Base-by-base conservation (phyloP, 2,888 invertebrate species). In the Flexamia atlantica region DNA sequence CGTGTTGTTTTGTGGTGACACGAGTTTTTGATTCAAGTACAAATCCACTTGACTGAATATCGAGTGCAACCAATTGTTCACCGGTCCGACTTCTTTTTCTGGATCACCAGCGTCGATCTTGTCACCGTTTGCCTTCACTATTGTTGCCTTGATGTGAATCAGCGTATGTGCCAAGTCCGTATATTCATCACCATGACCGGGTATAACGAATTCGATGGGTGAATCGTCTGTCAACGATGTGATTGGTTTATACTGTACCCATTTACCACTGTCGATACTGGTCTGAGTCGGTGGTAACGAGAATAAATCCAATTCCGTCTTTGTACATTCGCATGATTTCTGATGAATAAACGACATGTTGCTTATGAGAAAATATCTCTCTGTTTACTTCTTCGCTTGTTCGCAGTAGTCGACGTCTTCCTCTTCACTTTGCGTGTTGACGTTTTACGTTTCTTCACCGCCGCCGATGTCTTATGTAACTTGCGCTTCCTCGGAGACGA, bases 1-100 rank as follows among this genome's bases (percentile, higher is more conserved):
- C 9, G 87, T 86, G 68, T 87, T 87, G 57, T 86, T 87, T 20
- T 86, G 84, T 1, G 87, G 86, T 0, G 87, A 87, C 17, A 88
- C 85, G 9, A 87, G 68, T 85, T 88, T 88, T 74, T 88, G 86
- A 81, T 88, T 88, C 25, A 88, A 85, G 74, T 85, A 87, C 25
- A 88, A 84, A 80, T 88, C 87, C 0, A 87, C 84, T 76, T 88
- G 87, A 70, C 86, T 86, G 68, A 88, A 88, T 10, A 88, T 23
- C 5, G 87, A 84, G 64, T 87, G 87, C 50, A 87, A 25, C 70
- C 86, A 85, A 82, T 87, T 87, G 84, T 88, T 88, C 17, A 86
- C 85, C 28, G 87, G 87, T 4, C 83, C 87, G 14, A 86, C 82
- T 25, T 86, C 17, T 14, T 23, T 30, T 5, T 28, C 5, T 17